Base-by-base conservation (phyloP, 2,113 vertebrate genomes). In the Cephalopholis sonnerati region DNA sequence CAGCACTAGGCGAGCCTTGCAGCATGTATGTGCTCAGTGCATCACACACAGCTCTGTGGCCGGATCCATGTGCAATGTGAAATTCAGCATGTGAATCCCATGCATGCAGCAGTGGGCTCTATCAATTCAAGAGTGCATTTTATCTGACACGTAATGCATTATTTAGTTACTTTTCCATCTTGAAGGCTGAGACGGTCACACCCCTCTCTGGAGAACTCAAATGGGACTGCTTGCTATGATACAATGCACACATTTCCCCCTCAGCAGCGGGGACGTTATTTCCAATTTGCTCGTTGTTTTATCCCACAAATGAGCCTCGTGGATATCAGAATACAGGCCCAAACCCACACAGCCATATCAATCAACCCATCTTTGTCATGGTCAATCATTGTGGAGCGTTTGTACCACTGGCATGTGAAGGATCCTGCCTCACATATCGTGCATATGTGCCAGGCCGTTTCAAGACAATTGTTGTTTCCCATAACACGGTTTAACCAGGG, bases 161-260 rank as follows among this genome's bases (percentile, higher is more conserved):
- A 92, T 92, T 92, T 92, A 93, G 92, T 82, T 90, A 91, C 89
- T 91, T 92, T 91, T 88, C 89, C 90, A 91, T 94, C 62, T 87
- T 86, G 82, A 86, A 78, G 88, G 79, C 80, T 91, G 83, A 92
- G 79, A 84, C 86, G 89, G 94, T 93, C 93, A 94, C 94, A 94
- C 91, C 94, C 94, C 93, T 94, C 91, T 92, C 85, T 75, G 41
- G 83, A 92, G 90, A 85, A 86, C 84, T 89, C 89, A 82, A 90
- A 90, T 79, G 88, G 86, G 88, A 92, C 91, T 83, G 85, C 81
- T 90, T 80, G 78, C 85, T 66, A 83, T 84, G 87, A 87, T 90
- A 86, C 83, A 85, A 65, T 82, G 88, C 88, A 88, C 88, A 85
- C 81, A 80, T 59, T 22, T 32, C 32, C 20, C 13, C 48, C 22